These are phyloP conservation scores for Cheilosia pagana DNA, from an alignment of 2,888 invertebrate species.

Conservation along the genomic window DNA sequence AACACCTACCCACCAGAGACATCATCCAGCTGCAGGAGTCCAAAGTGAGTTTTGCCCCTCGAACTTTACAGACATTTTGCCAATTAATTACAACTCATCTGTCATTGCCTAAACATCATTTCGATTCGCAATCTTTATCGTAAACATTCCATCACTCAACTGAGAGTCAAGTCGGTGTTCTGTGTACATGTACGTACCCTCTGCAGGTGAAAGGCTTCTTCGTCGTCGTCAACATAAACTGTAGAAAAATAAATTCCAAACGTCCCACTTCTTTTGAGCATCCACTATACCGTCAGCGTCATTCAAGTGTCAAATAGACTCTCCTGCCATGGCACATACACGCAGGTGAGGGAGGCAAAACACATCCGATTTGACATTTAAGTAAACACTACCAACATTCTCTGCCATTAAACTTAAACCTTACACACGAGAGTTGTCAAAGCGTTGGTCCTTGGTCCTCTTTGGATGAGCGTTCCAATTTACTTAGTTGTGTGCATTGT, in stretches of 20 bases:
- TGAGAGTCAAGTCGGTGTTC: neutral
- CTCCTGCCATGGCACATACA: neutral
- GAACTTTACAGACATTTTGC: conserved; percentile 44
- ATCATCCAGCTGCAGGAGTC: neutral
- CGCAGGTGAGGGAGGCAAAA: conserved; percentile 25
- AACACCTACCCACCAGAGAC: neutral
- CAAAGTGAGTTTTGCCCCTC: conserved; percentile 19
- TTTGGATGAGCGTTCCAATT: conserved; percentile 28
- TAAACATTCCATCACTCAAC: conserved; percentile 53
- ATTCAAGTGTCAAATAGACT: conserved; percentile 49
- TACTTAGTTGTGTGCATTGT: conserved; percentile 55
- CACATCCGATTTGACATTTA: conserved; percentile 52
- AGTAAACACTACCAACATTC: conserved; percentile 44
- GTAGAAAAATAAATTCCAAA: neutral
- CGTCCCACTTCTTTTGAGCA: neutral
- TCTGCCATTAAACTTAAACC: conserved; percentile 7
- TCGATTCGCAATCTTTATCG: conserved; percentile 31
- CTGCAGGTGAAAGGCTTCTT: neutral
- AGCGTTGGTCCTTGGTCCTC: conserved; percentile 19
- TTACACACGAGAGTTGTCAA: conserved; percentile 46
- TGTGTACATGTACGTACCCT: neutral
- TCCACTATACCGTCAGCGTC: conserved; percentile 27
- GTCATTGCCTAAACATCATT: conserved; percentile 50
- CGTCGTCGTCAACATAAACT: neutral
- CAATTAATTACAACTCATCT: conserved; percentile 66